Evolutionary conservation across 2,888 invertebrate species (phyloP).

Genomic region (Melanostoma mellinum): DNA sequence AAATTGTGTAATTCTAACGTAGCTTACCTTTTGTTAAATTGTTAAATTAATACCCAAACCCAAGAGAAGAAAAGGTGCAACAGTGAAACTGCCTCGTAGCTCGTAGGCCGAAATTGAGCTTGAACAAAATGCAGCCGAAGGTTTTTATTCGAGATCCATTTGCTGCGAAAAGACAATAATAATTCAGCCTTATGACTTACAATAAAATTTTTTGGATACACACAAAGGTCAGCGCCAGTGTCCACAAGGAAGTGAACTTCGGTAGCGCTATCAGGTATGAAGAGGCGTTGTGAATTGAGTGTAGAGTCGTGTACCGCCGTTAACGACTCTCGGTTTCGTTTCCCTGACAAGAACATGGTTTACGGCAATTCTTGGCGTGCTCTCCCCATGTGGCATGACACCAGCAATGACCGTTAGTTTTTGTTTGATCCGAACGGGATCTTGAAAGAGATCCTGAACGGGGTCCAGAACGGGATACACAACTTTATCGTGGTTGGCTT

Average conservation of each 20-base stretch:
- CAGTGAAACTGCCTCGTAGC: constrained; percentile 2
- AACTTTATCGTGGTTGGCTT: constrained; percentile 4
- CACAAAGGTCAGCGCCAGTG: constrained; percentile 54
- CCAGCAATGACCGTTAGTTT: too few species aligned
- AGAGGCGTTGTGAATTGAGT: constrained; percentile 19
- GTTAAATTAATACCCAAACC: too few species aligned
- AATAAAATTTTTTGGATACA: constrained; percentile 29
- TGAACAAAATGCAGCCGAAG: constrained; percentile 10
- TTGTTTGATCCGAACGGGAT: too few species aligned
- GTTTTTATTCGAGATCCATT: constrained; percentile 51
- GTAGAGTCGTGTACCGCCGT: constrained; percentile 28
- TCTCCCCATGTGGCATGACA: too few species aligned
- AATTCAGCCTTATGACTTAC: not conserved
- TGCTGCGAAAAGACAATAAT: constrained; percentile 26
- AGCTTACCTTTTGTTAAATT: too few species aligned
- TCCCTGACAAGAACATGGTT: too few species aligned
- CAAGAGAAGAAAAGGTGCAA: too few species aligned
- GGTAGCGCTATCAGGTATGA: constrained; percentile 7
- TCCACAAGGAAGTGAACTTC: constrained; percentile 34
- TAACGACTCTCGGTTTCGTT: too few species aligned
- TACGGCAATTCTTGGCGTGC: too few species aligned
- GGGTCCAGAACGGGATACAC: constrained; percentile 10
- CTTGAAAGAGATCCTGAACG: too few species aligned
- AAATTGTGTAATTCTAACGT: too few species aligned
- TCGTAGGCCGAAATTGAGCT: constrained; percentile 19